Base-by-base conservation (phyloP, 1,140 invertebrate species). In the Ctenoplectra terminalis region DNA sequence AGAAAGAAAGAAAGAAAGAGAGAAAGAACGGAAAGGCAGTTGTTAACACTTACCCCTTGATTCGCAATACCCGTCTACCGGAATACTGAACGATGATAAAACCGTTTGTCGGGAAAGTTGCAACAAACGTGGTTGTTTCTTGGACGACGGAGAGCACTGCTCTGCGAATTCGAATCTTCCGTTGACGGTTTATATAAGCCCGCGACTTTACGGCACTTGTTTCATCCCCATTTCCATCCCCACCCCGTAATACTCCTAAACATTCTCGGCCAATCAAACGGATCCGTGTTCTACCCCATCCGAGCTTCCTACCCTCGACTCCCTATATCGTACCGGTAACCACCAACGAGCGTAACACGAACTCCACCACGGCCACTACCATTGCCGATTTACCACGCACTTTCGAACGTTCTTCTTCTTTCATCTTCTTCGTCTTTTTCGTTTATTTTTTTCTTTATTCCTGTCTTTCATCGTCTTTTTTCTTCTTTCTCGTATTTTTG, bases 151-250 rank as follows among this genome's bases (percentile, higher is more conserved):
- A 74, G 69, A 52, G 69, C 71, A 43, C 64, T 46, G 78, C 37
- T 88, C 88, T 90, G 90, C 77, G 86, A 87, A 63, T 70, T 74
- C 58, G 64, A 72, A 83, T 46, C 61, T 69, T 66, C 56, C 69
- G 66, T 52, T 34, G 54, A n/a, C 64, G 88, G 87, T 90, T 90
- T 90, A 90, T 90, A 90, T 90, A 90, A 90, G 88, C 83, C 82
- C 78, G 82, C 84, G 82, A 83, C 73, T 88, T 88, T 74, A 67
- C 85, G 79, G 60, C 52, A 75, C 75, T 79, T 66, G 76, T 82
- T 72, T 67, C 75, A 79, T 77, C 78, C 81, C 64, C 71, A 79
- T 80, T 64, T 71, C 76, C 70, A 81, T 80, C 87, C 85, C 88
- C 75, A 85, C 76, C 50, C 43, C 37, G 46, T 37, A 64, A 29